A percentile compares a stretch with the other conserved stretches of the same genome.
Evolutionary conservation across 2,888 invertebrate genomes (phyloP).

Genomic region (Drosophila buzzatii): DNA sequence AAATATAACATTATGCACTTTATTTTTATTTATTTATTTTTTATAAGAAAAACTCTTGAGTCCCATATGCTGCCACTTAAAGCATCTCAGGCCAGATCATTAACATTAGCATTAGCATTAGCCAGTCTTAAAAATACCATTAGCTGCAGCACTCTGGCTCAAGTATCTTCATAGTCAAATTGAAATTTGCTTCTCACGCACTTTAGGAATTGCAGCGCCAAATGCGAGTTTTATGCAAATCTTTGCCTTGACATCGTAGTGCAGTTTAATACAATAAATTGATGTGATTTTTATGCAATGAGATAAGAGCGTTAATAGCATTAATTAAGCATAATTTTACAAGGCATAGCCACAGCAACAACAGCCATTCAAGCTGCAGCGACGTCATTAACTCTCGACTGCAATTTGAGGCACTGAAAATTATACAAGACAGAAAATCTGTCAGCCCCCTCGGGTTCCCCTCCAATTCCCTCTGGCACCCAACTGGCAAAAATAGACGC

Average conservation of each 20-base stretch:
- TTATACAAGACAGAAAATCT: constrained; percentile 13
- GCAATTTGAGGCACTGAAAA: constrained; percentile 9
- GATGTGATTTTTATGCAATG: constrained; percentile 77
- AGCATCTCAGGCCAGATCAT: background rate
- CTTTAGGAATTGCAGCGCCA: constrained; percentile 26
- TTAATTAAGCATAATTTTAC: constrained; percentile 74
- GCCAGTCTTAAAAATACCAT: constrained; percentile 16
- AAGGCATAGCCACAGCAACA: background rate
- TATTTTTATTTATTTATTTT: too few species aligned
- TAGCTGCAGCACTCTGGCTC: constrained; percentile 2
- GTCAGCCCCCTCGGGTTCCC: background rate
- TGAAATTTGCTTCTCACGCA: constrained; percentile 42
- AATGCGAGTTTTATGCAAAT: constrained; percentile 75
- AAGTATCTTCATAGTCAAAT: constrained; percentile 1
- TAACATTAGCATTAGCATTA: constrained; percentile 14
- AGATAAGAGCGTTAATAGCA: constrained; percentile 61
- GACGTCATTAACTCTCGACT: constrained; percentile 22
- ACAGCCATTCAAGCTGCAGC: constrained; percentile 14
- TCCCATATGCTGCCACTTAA: background rate
- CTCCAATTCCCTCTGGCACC: background rate
- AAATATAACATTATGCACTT: background rate
- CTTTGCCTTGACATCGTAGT: constrained; percentile 69
- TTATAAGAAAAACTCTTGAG: background rate
- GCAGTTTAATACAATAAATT: constrained; percentile 67
- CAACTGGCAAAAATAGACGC: constrained; percentile 64